These are phyloP conservation scores for Propithecus deckenii DNA, from an alignment of 2,797 vertebrate genomes.

Conservation along the genomic window DNA sequence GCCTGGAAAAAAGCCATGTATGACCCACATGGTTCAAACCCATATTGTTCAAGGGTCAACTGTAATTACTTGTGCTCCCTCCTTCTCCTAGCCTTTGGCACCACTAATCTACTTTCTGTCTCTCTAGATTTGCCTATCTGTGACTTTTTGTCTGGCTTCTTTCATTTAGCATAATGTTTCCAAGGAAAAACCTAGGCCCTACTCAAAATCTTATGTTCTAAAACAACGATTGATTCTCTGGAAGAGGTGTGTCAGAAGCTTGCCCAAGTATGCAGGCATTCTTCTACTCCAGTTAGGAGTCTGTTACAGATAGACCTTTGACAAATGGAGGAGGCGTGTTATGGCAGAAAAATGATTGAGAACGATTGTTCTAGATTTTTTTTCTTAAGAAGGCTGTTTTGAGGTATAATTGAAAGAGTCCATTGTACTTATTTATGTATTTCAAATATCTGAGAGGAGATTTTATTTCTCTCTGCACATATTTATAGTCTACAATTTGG, in stretches of 20 bases:
- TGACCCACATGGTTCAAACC: background rate
- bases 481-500: background rate
- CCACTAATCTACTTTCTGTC: background rate
- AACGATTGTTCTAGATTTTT: background rate
- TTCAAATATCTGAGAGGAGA: background rate
- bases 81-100: background rate
- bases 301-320: background rate
- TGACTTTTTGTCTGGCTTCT: background rate
- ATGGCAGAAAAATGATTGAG: background rate
- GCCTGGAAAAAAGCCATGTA: background rate
- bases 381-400: background rate
- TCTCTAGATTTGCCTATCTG: background rate
- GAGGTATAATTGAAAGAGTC: background rate
- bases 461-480: background rate
- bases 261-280: background rate
- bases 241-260: background rate
- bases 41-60: background rate
- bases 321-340: background rate
- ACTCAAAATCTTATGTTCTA: background rate
- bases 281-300: background rate
- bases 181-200: background rate
- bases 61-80: background rate
- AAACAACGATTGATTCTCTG: background rate
- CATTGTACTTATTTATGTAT: background rate
- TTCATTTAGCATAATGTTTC: constrained; percentile 7